A percentile compares a stretch with the other conserved stretches of the same genome.
Evolutionary conservation across 2,797 vertebrate species (phyloP).

Genomic region (Cephalopachus bancanus): DNA sequence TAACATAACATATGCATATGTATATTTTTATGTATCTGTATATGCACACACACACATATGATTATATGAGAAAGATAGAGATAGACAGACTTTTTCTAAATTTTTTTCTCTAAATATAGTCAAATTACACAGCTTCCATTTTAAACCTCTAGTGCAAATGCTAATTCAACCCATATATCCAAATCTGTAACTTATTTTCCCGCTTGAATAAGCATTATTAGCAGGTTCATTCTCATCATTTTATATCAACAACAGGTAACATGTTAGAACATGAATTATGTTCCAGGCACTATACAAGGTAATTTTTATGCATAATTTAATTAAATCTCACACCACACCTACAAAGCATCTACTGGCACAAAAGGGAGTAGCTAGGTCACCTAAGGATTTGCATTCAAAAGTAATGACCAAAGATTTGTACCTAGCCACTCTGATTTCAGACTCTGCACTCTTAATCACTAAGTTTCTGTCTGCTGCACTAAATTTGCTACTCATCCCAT

Average conservation of each 20-base stretch:
- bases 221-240: not conserved
- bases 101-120: not conserved
- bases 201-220: not conserved
- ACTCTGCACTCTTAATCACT: not conserved
- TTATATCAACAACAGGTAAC: not conserved
- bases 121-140: not conserved
- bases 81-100: not conserved
- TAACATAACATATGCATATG: too few species aligned
- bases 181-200: not conserved
- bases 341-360: not conserved
- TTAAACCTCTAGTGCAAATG: not conserved
- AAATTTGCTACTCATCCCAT: not conserved
- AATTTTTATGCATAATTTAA: not conserved
- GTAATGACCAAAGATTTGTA: not conserved
- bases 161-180: not conserved
- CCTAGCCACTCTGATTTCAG: not conserved
- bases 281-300: not conserved
- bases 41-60: too few species aligned
- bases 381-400: not conserved
- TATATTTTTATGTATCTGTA: accelerated
- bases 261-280: too few species aligned
- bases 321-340: not conserved
- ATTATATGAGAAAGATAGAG: not conserved
- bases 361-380: not conserved
- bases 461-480: not conserved